Base-by-base conservation (phyloP, 2,888 invertebrate genomes). In the Troglohyphantes excavatus region DNA sequence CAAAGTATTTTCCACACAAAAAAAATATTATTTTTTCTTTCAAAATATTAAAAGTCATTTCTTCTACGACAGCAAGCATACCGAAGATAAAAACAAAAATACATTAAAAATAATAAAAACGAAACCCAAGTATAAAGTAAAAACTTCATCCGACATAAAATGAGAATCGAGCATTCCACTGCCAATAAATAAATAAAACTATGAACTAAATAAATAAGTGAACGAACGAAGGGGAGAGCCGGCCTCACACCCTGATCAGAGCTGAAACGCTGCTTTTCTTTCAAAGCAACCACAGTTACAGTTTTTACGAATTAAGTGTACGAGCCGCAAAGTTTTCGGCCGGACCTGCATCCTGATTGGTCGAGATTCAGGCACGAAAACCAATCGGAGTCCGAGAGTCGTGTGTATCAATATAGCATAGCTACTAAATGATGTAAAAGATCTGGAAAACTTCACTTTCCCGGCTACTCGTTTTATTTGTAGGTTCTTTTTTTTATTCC, bases 371-470 rank as follows among this genome's bases (percentile, higher is more conserved):
- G 73, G 81, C 88, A 75, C 70, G 81, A 39, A 81, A 82, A 68
- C 88, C 88, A 88, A 88, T 88, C 81, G 81, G 11, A 29, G 27
- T n/a, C 61, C 26, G 26, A n/a, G 81, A 65, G 65, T 29, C 70
- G 83, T 61, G 76, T 83, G 70, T 83, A 89, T 89, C 89, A 76
- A 89, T 89, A 89, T 73, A 46, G 73, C 83, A 76, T 59, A 68
- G 82, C 83, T 89, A 89, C 89, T 89, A 89, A 89, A 89, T 89
- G 83, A 89, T 89, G 89, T 76, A 89, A 82, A 82, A 83, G 89
- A 89, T 78, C 75, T 76, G 68, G 63, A 87, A 87, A 87, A 87
- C 79, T 87, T 87, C 72, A 72, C 79, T 87, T 72, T 87, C 68
- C 43, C 19, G 29, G 61, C 61, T 59, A 68, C 72, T 27, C 68